phyloP scores from a whole-genome alignment of 2,888 invertebrate species.

The Drosophila bunnanda region DNA sequence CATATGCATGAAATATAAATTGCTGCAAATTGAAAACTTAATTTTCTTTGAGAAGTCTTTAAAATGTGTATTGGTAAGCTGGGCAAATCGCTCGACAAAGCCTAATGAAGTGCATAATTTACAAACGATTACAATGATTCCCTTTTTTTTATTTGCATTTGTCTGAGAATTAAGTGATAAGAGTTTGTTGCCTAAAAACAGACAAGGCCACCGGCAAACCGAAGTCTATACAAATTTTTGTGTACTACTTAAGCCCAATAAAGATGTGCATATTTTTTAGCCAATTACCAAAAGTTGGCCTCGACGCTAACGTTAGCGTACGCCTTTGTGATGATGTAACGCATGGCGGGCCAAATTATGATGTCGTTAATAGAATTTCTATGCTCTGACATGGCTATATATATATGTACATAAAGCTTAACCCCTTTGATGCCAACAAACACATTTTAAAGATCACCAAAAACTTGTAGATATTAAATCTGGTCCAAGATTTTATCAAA shows the following conservation, averaged over 20 bases:
- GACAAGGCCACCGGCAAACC: constrained; percentile 9
- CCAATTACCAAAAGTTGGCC: constrained; percentile 43
- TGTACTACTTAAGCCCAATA: constrained; percentile 42
- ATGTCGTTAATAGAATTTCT: constrained; percentile 38
- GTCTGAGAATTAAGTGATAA: constrained; percentile 37
- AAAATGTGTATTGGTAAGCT: background rate
- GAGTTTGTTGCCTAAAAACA: constrained; percentile 38
- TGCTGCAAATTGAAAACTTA: background rate
- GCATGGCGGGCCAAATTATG: constrained; percentile 32
- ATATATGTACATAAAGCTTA: background rate
- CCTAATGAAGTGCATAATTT: constrained; percentile 58
- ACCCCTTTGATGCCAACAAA: background rate
- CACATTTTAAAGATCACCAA: background rate
- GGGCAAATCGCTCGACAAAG: constrained; percentile 16
- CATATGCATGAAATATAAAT: background rate
- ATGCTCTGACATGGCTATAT: background rate
- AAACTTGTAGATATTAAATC: no score
- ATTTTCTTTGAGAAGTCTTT: background rate
- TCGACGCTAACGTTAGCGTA: constrained; percentile 5
- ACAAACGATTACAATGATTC: constrained; percentile 47
- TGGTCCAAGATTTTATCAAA: no score
- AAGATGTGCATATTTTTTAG: constrained; percentile 48
- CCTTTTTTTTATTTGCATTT: constrained; percentile 14
- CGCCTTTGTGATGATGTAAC: constrained; percentile 25
- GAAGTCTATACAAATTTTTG: constrained; percentile 2